Evolutionary conservation across 2,888 invertebrate genomes (phyloP), one percentile per base, ranked within the genome.

Genomic region (Poecilus cupreus): DNA sequence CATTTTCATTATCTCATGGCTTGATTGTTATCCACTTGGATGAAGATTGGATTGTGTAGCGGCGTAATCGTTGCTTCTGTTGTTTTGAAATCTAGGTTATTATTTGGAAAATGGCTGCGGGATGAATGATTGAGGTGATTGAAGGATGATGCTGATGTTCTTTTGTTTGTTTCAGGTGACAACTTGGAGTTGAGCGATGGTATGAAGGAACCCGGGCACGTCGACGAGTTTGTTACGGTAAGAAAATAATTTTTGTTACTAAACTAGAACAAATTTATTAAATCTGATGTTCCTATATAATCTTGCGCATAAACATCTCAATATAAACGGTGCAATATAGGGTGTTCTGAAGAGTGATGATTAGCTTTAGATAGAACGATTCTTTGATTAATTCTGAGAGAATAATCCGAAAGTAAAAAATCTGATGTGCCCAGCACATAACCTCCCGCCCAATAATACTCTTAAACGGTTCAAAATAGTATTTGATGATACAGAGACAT

Each of bases 171-270:
- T 93, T 82, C 91, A 94, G 94, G 93, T 91, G 92, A 92, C 91
- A 92, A 92, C 90, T 91, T 91, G 90, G 91, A 92, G 89, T 92
- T 92, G 92, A 93, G 94, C 93, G 93, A 94, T 94, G 94, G 94
- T 94, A 94, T 94, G 94, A 94, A 94, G 94, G 94, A 94, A 92
- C 94, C 94, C 91, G 94, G 94, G 92, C 93, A 94, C 91, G 93
- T 94, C 91, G 94, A 94, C 92, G 94, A 94, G 93, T 49, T 79
- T 22, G 79, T 79, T 70, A 92, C 94, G 94, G 94, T 94, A 91
- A 91, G 94, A 92, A 83, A 26, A 3, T 26, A 26, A 3, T 26
- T 26, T 26, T 5, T 26, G 3, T 3, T 26, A 2, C 5, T 26
- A 26, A 26, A 26, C 26, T 26, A 26, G 26, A n/a, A n/a, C n/a